phyloP scores from a whole-genome alignment of 2,797 vertebrate genomes.

The Gambelia wislizenii region DNA sequence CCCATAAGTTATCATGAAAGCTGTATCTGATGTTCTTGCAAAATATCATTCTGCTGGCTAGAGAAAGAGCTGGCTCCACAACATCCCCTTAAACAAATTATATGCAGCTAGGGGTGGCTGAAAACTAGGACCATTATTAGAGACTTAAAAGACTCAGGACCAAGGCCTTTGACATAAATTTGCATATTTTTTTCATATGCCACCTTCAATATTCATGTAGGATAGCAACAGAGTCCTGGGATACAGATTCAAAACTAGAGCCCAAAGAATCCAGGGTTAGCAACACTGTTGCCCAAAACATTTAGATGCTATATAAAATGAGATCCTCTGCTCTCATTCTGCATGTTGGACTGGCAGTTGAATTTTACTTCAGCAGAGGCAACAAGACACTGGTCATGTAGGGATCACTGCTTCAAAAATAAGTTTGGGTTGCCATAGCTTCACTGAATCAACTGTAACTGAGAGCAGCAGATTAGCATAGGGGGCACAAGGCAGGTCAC shows the following conservation, averaged over 20 bases:
- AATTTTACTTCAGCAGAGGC: background rate
- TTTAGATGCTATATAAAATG: background rate
- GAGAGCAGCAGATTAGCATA: background rate
- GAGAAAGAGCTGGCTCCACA: background rate
- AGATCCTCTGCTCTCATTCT: background rate
- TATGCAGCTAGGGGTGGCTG: background rate
- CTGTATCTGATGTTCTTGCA: background rate
- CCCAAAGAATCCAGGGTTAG: background rate
- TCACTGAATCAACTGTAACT: background rate
- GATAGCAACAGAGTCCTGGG: background rate
- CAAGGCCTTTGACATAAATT: background rate
- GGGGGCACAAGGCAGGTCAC: background rate
- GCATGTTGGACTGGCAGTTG: background rate
- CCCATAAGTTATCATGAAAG: background rate
- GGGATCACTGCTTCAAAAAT: too few species aligned
- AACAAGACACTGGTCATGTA: background rate
- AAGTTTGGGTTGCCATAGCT: too few species aligned
- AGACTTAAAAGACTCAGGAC: too few species aligned
- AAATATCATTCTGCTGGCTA: background rate
- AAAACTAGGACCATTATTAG: too few species aligned
- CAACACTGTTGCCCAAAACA: background rate
- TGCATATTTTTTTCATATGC: background rate
- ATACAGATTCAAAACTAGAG: background rate
- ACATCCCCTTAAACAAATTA: background rate
- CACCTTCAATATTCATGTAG: background rate